phyloP scores from a whole-genome alignment of 2,113 vertebrate genomes.

The Stegostoma tigrinum region DNA sequence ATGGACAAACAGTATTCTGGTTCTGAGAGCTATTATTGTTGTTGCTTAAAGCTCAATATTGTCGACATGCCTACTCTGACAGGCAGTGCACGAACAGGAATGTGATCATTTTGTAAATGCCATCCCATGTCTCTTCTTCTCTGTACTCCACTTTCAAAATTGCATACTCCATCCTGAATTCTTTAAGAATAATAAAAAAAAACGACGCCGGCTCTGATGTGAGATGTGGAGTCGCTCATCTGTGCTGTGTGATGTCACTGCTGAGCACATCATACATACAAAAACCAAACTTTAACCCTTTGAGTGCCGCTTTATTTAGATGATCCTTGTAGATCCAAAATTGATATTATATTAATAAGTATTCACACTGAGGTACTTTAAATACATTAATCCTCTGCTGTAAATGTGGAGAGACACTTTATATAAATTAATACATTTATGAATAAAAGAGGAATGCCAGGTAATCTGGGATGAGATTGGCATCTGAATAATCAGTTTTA shows the following conservation, averaged over 20 bases:
- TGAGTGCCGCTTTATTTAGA: background rate
- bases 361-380: background rate
- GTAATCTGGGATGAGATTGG: background rate
- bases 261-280: constrained; percentile 27
- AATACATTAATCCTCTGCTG: background rate
- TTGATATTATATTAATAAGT: background rate
- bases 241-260: constrained; percentile 27
- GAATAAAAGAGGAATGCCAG: background rate
- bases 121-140: background rate
- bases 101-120: background rate
- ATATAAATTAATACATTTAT: background rate
- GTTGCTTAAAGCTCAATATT: background rate
- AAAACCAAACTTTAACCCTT: constrained; percentile 16
- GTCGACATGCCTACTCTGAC: background rate
- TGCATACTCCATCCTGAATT: background rate
- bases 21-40: background rate
- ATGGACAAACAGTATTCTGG: constrained; percentile 15
- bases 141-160: background rate
- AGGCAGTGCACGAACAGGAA: constrained; percentile 3
- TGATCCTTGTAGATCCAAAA: constrained; percentile 13
- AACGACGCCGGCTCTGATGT: background rate
- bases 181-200: constrained; percentile 19
- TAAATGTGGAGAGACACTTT: no score
- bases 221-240: constrained; percentile 21
- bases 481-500: background rate